phyloP scores from a whole-genome alignment of 1,140 invertebrate species.

The Drosophila pectinifera region DNA sequence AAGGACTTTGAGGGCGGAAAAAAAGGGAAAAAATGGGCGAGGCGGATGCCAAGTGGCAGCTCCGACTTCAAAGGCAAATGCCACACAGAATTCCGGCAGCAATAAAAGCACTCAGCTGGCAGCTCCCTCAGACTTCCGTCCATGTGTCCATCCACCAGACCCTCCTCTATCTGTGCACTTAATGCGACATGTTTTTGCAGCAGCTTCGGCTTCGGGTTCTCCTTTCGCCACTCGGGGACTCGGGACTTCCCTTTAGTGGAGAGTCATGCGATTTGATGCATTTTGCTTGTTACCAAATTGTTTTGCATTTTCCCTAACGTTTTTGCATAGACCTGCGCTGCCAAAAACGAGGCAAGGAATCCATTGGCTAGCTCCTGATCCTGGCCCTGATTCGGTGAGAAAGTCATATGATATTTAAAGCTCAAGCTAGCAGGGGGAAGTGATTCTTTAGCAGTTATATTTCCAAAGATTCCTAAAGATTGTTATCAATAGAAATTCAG shows the following conservation, averaged over 20 bases:
- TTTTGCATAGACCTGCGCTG: slow-evolving; percentile 27
- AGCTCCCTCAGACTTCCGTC: slow-evolving; percentile 71
- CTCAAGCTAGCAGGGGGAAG: no score
- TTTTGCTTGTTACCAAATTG: slow-evolving; percentile 79
- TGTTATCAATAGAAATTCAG: no score
- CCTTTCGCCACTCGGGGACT: slow-evolving; percentile 53
- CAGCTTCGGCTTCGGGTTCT: slow-evolving; percentile 73
- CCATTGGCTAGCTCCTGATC: slow-evolving; percentile 12
- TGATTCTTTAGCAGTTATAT: no score
- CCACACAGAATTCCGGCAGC: slow-evolving; percentile 74
- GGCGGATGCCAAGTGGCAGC: slow-evolving; percentile 54
- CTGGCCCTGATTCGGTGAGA: slow-evolving; percentile 38
- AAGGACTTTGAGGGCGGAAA: slow-evolving; percentile 23
- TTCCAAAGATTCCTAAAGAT: no score
- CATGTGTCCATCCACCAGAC: slow-evolving; percentile 23
- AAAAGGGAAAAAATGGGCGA: slow-evolving; percentile 14
- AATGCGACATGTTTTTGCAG: slow-evolving; percentile 82
- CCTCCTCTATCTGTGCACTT: slow-evolving; percentile 70
- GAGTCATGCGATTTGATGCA: slow-evolving; percentile 70
- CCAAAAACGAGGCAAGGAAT: slow-evolving; percentile 14
- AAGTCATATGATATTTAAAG: slow-evolving; percentile 62
- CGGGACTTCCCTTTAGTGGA: slow-evolving; percentile 23
- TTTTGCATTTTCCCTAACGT: slow-evolving; percentile 59
- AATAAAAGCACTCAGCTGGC: slow-evolving; percentile 77
- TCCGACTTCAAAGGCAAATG: slow-evolving; percentile 74